Evolutionary conservation across 2,888 invertebrate genomes (phyloP).

Genomic region (Mycalesis mineus): DNA sequence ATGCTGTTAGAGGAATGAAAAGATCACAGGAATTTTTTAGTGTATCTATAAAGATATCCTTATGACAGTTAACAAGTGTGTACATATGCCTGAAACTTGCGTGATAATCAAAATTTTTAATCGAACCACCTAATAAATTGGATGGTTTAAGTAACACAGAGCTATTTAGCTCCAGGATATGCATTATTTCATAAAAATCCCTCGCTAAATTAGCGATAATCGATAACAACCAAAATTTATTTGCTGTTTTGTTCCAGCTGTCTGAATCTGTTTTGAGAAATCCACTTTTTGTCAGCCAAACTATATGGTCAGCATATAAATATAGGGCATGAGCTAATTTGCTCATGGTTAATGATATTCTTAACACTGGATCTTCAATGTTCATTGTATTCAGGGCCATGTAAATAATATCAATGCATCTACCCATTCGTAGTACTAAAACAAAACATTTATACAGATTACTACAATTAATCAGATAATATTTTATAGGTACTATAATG

Average conservation of each 20-base stretch:
- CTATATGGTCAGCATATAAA: conserved; percentile 89
- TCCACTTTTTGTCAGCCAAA: conserved; percentile 89
- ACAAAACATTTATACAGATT: too few relatives aligned
- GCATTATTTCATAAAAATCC: conserved; percentile 90
- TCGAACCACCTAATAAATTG: conserved; percentile 50
- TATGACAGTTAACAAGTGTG: conserved; percentile 59
- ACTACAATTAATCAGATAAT: too few relatives aligned
- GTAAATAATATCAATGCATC: conserved; percentile 89
- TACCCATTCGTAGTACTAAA: conserved; percentile 90
- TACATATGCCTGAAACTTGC: conserved; percentile 49
- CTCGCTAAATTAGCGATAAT: conserved; percentile 87
- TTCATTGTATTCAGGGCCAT: conserved; percentile 84
- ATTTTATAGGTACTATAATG: too few relatives aligned
- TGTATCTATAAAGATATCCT: conserved; percentile 87
- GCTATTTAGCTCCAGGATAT: conserved; percentile 76
- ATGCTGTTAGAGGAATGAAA: conserved; percentile 89
- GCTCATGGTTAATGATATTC: conserved; percentile 85
- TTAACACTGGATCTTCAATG: conserved; percentile 83
- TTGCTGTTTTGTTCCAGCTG: conserved; percentile 85
- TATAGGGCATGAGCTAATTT: conserved; percentile 88
- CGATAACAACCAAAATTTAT: conserved; percentile 91
- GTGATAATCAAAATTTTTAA: conserved; percentile 42
- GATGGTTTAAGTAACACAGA: conserved; percentile 63
- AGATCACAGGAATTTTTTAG: conserved; percentile 92
- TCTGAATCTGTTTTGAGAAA: conserved; percentile 82